Conservation (phyloP, 2,113 vertebrate genomes). For the Ceuthmochares aereus region DNA sequence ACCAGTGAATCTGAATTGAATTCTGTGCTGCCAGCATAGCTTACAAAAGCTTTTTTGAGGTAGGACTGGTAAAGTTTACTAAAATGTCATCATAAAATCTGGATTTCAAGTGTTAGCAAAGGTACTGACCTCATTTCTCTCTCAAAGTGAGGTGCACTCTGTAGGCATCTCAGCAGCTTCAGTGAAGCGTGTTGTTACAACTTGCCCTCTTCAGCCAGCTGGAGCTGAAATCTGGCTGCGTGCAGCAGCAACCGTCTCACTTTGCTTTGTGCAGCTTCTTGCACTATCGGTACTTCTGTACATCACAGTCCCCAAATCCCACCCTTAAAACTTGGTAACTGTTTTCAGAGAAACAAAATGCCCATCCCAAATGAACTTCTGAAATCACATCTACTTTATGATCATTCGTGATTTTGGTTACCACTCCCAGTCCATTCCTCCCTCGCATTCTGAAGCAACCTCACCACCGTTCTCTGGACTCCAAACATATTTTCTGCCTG, state of each 20-base stretch:
- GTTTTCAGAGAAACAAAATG: neutral
- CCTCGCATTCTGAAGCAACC: neutral
- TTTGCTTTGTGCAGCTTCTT: neutral
- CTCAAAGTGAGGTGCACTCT: neutral
- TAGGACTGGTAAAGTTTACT: neutral
- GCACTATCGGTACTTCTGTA: rapidly evolving
- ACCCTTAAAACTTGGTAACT: neutral
- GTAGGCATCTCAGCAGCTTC: neutral
- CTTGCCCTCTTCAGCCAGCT: neutral
- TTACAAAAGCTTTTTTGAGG: neutral
- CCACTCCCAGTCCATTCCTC: neutral
- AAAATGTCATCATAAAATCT: neutral
- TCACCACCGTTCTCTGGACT: neutral
- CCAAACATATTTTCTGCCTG: neutral
- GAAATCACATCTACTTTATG: neutral
- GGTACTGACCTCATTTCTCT: neutral
- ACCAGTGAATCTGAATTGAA: neutral
- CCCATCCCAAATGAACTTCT: neutral
- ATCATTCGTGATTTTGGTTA: neutral
- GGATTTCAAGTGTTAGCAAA: neutral
- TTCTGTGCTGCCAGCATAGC: neutral
- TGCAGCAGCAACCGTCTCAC: neutral
- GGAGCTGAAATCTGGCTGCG: neutral
- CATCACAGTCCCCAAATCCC: neutral
- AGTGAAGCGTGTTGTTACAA: too few relatives aligned